Evolutionary conservation across 2,113 vertebrate genomes (phyloP).

Genomic region (Tychaedon coryphoeus): DNA sequence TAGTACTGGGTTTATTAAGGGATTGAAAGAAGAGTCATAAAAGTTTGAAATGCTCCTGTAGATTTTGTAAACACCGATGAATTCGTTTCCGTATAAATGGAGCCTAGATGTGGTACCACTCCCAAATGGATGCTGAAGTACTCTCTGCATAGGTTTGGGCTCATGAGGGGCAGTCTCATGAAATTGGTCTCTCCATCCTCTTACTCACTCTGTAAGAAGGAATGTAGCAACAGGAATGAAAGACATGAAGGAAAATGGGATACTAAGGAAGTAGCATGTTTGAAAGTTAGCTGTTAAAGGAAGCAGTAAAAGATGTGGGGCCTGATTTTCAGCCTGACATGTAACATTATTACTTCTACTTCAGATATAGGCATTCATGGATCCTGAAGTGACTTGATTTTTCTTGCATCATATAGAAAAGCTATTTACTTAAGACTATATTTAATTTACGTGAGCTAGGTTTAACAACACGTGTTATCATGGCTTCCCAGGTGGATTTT

Average conservation of each 20-base stretch:
- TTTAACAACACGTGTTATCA: not conserved
- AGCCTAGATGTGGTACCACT: not conserved
- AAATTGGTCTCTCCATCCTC: not conserved
- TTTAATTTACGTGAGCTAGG: not conserved
- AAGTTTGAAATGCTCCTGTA: not conserved
- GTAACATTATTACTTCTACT: not conserved
- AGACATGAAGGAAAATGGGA: not conserved
- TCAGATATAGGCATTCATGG: not conserved
- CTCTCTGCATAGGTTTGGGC: not conserved
- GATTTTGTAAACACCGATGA: not conserved
- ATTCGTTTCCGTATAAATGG: not conserved
- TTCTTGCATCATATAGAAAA: not conserved
- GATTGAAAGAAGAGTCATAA: not conserved
- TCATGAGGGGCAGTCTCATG: not conserved
- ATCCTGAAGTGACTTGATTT: not conserved
- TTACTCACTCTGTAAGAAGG: not conserved
- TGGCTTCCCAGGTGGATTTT: not conserved
- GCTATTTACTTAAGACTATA: not conserved
- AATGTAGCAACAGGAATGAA: not conserved
- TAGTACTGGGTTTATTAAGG: not conserved
- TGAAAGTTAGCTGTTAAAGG: accelerated
- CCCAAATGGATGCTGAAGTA: not conserved
- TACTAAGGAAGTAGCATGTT: not conserved
- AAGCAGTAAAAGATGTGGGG: not conserved
- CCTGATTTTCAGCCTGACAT: not conserved